Base-by-base conservation (phyloP, 2,113 vertebrate species). In the Etia nguti region DNA sequence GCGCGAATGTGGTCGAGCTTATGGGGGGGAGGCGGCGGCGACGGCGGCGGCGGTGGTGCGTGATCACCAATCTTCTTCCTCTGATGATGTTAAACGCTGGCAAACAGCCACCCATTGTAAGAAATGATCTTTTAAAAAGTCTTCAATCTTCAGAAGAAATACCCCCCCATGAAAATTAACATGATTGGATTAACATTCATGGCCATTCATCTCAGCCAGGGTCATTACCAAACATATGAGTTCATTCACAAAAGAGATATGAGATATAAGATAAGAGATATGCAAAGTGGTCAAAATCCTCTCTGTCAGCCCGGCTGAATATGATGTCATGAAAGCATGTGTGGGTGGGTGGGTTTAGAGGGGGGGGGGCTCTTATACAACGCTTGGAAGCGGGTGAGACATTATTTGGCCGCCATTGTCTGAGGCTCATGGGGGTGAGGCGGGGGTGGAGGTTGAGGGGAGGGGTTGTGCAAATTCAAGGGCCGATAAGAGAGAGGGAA, bases 391-490 rank as follows among this genome's bases (percentile, higher is more conserved):
- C 81, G 92, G 93, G 92, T 92, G 92, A 94, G 92, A 88, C 89
- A 82, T 92, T 95, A 94, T 90, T 95, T 92, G 89, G 86, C 89
- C 20, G 80, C 91, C 85, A 92, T 96, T 96, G 94, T 96, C 89
- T 89, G 81, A 86, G 73, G 73, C 88, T 85, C 90, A 85, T 89
- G 91, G 88, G 91, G 93, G 90, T 84, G 90, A 91, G 88, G 91
- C 26, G 86, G 73, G 82, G 56, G 34, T 52, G 88, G 86, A 85
- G 92, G 92, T 87, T 79, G 93, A 90, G 94, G 91, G 92, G 93
- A 89, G 93, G 94, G 90, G 92, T 81, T 59, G 82, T 54, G 81
- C 94, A 96, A 95, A 97, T 96, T 95, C 94, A 95, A 93, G 90
- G 89, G 92, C 89, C 91, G 93, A 95, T 93, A 95, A 94, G 95